Evolutionary conservation across 2,797 vertebrate species (phyloP).

Genomic region (Selene dorsalis): DNA sequence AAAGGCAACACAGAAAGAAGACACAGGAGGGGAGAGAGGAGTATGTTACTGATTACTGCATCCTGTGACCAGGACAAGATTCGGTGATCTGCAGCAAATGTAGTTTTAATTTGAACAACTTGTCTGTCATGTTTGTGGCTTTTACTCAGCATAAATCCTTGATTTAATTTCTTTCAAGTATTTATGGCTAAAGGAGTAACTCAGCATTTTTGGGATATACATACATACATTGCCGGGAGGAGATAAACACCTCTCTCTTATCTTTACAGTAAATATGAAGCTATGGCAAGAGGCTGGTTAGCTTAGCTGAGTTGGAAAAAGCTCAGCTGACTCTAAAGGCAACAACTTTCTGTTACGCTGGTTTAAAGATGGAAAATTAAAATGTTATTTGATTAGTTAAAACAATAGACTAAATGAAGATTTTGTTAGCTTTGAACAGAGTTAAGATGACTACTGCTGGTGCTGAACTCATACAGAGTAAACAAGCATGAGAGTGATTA

Average conservation of each 20-base stretch:
- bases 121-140: not conserved
- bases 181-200: not conserved
- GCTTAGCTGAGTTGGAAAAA: not conserved
- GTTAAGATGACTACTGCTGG: not conserved
- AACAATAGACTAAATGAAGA: no score
- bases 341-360: not conserved
- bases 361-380: not conserved
- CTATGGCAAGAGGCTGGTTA: not conserved
- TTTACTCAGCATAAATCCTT: not conserved
- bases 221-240: not conserved
- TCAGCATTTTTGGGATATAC: not conserved
- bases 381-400: not conserved
- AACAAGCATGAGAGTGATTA: not conserved
- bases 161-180: not conserved
- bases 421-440: not conserved
- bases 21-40: slow-evolving; percentile 25
- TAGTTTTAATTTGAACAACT: not conserved
- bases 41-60: slow-evolving; percentile 10
- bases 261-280: not conserved
- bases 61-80: not conserved
- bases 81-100: not conserved
- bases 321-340: no score
- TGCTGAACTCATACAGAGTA: not conserved
- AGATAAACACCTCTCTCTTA: not conserved
- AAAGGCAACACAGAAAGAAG: slow-evolving; percentile 44